Evolutionary conservation across 1,140 invertebrate species (phyloP).

Genomic region (Leptestheria dahalacensis): DNA sequence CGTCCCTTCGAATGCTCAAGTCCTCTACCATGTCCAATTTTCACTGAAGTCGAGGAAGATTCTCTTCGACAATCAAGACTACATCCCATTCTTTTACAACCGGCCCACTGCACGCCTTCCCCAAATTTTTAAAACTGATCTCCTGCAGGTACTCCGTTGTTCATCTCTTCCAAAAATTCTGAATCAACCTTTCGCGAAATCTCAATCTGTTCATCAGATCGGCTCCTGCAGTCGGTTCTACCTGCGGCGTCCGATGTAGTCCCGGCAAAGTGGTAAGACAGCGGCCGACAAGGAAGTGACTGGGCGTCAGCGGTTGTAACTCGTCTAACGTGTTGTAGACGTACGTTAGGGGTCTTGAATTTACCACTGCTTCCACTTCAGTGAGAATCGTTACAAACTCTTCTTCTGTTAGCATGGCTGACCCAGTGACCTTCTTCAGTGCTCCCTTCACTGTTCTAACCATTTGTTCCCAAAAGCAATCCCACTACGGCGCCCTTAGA

Average conservation of each 20-base stretch:
- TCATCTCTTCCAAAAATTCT: not conserved
- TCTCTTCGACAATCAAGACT: conserved; percentile 16
- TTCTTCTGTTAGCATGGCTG: conserved; percentile 14
- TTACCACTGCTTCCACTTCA: conserved; percentile 20
- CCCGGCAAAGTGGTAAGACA: not conserved
- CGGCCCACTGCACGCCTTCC: not conserved
- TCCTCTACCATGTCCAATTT: conserved; percentile 9
- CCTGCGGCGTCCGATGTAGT: not conserved
- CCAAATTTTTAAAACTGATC: not conserved
- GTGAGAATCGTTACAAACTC: conserved; percentile 22
- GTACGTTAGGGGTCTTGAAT: conserved; percentile 12
- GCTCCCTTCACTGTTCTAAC: conserved; percentile 15
- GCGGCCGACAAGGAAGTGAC: conserved; percentile 20
- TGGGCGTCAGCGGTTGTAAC: conserved; percentile 18
- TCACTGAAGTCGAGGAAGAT: conserved; percentile 14
- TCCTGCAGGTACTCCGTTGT: conserved; percentile 2
- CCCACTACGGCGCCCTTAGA: conserved; percentile 10
- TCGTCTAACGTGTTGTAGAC: conserved; percentile 17
- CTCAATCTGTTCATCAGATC: not conserved
- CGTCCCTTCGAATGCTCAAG: conserved; percentile 9
- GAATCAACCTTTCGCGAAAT: not conserved
- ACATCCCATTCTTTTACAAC: conserved; percentile 18
- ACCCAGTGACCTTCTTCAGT: conserved; percentile 15
- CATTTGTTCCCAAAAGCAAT: conserved; percentile 17
- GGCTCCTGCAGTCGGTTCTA: not conserved